Percentiles rank a stretch among this genome's conserved stretches.
Conservation (phyloP, 2,888 invertebrate genomes). For the Reticulitermes lucifugus region DNA sequence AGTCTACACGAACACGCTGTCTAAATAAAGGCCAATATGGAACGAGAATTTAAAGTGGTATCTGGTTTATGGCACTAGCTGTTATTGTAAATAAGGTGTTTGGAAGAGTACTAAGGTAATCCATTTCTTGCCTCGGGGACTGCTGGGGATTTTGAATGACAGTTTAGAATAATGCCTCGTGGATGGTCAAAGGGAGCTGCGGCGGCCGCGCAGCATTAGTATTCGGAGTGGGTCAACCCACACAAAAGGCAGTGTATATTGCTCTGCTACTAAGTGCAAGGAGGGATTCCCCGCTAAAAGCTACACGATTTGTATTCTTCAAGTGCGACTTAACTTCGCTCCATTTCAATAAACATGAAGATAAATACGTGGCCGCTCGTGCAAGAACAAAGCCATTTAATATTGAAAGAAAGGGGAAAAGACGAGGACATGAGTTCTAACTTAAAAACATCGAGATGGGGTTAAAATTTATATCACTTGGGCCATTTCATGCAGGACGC, state of each 20-base stretch:
- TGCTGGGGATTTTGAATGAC: not conserved
- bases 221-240: slow-evolving; percentile 5
- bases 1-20: not conserved
- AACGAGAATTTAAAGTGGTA: too few species aligned
- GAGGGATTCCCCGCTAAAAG: slow-evolving; percentile 10
- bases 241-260: slow-evolving; percentile 4
- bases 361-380: not conserved
- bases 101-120: not conserved
- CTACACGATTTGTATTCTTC: not conserved
- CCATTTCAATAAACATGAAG: slow-evolving; percentile 10
- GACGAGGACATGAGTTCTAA: not conserved
- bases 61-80: not conserved
- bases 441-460: not conserved
- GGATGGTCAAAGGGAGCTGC: not conserved
- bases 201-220: not conserved
- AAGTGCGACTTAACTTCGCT: not conserved
- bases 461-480: not conserved
- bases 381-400: not conserved
- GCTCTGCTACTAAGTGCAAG: not conserved
- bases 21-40: not conserved
- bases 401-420: not conserved
- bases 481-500: not conserved
- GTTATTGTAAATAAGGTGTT: not conserved
- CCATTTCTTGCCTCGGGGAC: not conserved
- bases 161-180: not conserved